A percentile compares a stretch with the other conserved stretches of the same genome.
Evolutionary conservation across 2,113 vertebrate genomes (phyloP).

Genomic region (Pontoporia blainvillei): DNA sequence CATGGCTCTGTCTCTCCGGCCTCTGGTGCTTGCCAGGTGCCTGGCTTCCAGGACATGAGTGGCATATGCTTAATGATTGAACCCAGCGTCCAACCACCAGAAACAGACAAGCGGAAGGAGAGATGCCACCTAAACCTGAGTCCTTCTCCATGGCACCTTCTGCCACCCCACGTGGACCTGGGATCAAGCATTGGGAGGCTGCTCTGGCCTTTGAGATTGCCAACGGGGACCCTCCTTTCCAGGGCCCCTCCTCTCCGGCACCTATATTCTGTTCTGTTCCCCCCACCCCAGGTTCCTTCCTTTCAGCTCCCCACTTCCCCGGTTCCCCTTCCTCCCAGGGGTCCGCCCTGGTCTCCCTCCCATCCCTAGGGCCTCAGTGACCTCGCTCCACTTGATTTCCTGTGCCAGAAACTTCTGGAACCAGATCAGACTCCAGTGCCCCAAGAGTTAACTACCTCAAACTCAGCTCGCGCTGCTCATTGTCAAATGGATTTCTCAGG

Average conservation of each 20-base stretch:
- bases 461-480: constrained; percentile 62
- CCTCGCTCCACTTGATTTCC: neutral
- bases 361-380: neutral
- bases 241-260: neutral
- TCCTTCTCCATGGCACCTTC: neutral
- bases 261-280: fast-evolving
- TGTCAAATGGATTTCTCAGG: constrained; percentile 76
- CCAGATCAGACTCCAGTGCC: constrained; percentile 30
- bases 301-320: fast-evolving
- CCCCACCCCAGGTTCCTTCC: neutral
- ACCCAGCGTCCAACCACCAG: neutral
- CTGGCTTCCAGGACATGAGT: neutral
- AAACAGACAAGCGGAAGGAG: neutral
- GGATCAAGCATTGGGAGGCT: too few species aligned
- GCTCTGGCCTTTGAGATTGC: neutral
- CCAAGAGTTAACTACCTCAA: constrained; percentile 77
- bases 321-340: neutral
- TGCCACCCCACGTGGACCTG: fast-evolving
- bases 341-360: neutral
- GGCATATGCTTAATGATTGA: too few species aligned
- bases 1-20: neutral
- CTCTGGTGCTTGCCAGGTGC: neutral
- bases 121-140: neutral
- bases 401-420: constrained; percentile 42
- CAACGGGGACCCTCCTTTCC: neutral